These are phyloP conservation scores for Chromobotia macracanthus DNA, from an alignment of 2,797 vertebrate genomes.

Conservation along the genomic window DNA sequence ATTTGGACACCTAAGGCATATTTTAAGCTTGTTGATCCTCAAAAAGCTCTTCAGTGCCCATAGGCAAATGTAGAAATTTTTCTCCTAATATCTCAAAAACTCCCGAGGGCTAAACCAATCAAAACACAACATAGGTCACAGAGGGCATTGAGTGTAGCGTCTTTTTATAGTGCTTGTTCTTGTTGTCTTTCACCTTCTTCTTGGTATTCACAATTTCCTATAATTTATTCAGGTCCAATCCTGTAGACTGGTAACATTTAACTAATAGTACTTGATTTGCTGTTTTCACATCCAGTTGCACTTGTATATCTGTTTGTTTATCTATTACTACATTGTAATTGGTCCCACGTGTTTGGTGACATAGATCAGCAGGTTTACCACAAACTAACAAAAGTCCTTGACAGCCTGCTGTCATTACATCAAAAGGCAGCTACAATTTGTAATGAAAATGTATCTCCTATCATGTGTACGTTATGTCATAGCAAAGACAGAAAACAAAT, in stretches of 20 bases:
- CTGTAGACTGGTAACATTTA: too few relatives aligned
- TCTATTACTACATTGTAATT: too few relatives aligned
- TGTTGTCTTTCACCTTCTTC: not conserved
- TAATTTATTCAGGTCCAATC: not conserved
- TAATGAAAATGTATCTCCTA: too few relatives aligned
- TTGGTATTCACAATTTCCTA: not conserved
- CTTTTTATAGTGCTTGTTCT: not conserved
- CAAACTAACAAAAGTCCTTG: too few relatives aligned
- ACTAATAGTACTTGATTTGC: too few relatives aligned
- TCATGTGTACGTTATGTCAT: not conserved
- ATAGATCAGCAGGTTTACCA: too few relatives aligned
- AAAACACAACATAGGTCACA: slow-evolving; percentile 16
- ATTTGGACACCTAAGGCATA: slow-evolving; percentile 30
- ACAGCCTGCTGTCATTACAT: too few relatives aligned
- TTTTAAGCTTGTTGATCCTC: slow-evolving; percentile 45
- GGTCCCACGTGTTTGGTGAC: too few relatives aligned
- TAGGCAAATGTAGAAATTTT: slow-evolving; percentile 38
- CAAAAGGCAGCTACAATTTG: not conserved
- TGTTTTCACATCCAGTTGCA: too few relatives aligned
- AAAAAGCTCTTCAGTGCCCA: slow-evolving; percentile 2
- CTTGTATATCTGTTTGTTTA: too few relatives aligned
- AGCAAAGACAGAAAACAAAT: slow-evolving; percentile 7
- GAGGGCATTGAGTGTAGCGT: slow-evolving; percentile 18
- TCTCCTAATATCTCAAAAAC: slow-evolving; percentile 24
- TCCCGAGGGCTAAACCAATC: slow-evolving; percentile 18